Base-by-base conservation (phyloP, 2,113 vertebrate genomes). In the Polypterus bichir region DNA sequence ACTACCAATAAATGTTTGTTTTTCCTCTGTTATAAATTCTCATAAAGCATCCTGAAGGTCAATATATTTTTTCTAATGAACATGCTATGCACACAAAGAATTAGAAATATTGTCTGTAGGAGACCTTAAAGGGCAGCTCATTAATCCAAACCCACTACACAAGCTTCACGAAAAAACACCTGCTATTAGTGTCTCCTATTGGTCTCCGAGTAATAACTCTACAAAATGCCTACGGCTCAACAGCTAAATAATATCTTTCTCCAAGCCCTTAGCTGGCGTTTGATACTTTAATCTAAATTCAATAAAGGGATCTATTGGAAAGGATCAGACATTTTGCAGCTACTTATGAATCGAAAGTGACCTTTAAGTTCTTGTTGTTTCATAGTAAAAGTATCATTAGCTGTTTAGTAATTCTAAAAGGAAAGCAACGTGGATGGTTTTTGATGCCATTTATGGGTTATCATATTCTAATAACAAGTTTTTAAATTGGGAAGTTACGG, bases 51-150 rank as follows among this genome's bases (percentile, higher is more conserved):
- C 68, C 67, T 77, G 80, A 86, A 85, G 84, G 86, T 86, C 84
- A 85, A 81, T 79, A 83, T 85, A 79, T 84, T 81, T 83, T 70
- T 74, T 75, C 79, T 83, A 86, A 88, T 84, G 81, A 83, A 84
- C 79, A 84, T 80, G 79, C 77, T 76, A 71, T 71, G 75, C 75
- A 74, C 75, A 69, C 72, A 66, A 70, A 74, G 72, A 66, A 70
- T 71, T 73, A 70, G 71, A 88, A 86, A 86, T 82, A 88, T 86
- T 73, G 79, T 68, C 72, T 58, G 75, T 63, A 79, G 76, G 83
- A 65, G 67, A 66, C 64, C 71, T 70, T 75, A 88, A 88, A 88
- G 86, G 84, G 79, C 86, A 86, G 65, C 79, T 86, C 84, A 73
- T 88, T 88, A 86, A 86, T 86, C 76, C 74, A 60, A 75, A 76